Evolutionary conservation across 2,888 invertebrate species (phyloP).

Genomic region (Rhagium mordax): DNA sequence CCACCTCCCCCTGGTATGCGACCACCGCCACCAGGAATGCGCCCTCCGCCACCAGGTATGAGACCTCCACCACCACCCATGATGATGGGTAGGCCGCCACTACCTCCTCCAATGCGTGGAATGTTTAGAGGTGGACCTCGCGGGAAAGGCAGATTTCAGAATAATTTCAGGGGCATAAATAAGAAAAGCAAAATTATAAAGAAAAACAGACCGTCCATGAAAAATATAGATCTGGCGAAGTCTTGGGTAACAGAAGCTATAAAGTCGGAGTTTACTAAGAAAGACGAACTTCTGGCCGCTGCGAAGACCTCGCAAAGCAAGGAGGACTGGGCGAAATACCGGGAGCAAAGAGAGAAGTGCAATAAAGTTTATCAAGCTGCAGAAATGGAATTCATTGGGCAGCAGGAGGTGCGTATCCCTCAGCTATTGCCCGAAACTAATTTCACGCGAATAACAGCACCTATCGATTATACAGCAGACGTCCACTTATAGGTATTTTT

Average conservation of each 20-base stretch:
- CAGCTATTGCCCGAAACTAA: conserved; percentile 69
- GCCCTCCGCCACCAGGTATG: conserved; percentile 59
- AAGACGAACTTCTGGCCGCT: conserved; percentile 71
- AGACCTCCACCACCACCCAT: conserved; percentile 60
- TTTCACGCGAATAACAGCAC: conserved; percentile 67
- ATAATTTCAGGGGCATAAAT: conserved; percentile 56
- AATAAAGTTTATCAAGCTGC: conserved; percentile 73
- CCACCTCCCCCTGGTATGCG: conserved; percentile 56
- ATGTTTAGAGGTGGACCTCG: conserved; percentile 54
- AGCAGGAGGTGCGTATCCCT: conserved; percentile 72
- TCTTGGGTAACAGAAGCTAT: conserved; percentile 75
- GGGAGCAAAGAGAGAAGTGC: conserved; percentile 75
- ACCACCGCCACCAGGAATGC: conserved; percentile 58
- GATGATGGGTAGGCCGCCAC: conserved; percentile 57
- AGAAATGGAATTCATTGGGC: conserved; percentile 72
- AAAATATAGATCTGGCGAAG: conserved; percentile 69
- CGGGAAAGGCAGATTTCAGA: conserved; percentile 49
- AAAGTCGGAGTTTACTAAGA: conserved; percentile 70
- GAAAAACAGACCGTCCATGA: conserved; percentile 56
- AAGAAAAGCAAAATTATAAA: conserved; percentile 64
- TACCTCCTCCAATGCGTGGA: conserved; percentile 54
- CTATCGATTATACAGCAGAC: conserved; percentile 70
- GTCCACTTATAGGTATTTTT: conserved; percentile 68
- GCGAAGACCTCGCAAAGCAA: conserved; percentile 71
- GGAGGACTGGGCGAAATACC: conserved; percentile 74